Evolutionary conservation across 2,888 invertebrate species (phyloP).

Genomic region (Drosophila subsilvestris): DNA sequence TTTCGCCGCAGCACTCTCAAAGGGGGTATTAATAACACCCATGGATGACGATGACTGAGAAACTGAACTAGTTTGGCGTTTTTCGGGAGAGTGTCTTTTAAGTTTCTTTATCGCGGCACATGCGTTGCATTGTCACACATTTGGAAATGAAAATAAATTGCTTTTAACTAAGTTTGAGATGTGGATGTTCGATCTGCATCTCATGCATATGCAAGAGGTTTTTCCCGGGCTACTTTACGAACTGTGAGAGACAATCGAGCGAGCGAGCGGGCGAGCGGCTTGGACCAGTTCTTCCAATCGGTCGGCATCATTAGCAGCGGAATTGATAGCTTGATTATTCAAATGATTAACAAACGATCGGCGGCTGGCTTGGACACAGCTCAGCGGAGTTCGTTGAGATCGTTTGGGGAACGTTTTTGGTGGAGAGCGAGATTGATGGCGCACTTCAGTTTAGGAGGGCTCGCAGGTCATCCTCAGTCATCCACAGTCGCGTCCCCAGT

Average conservation of each 20-base stretch:
- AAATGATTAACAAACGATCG: conserved; percentile 80
- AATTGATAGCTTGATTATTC: conserved; percentile 84
- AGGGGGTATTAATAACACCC: conserved; percentile 65
- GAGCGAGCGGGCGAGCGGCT: conserved; percentile 56
- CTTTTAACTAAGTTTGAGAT: conserved; percentile 50
- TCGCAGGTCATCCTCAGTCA: conserved; percentile 42
- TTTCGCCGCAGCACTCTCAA: conserved; percentile 72
- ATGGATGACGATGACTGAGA: conserved; percentile 9
- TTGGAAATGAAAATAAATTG: conserved; percentile 74
- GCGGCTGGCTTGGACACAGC: conserved; percentile 23
- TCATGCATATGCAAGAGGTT: conserved; percentile 69
- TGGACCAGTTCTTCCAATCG: conserved; percentile 57
- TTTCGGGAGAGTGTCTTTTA: conserved; percentile 14
- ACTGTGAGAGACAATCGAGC: conserved; percentile 70
- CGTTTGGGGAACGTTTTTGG: conserved; percentile 13
- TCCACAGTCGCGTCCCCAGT: not conserved
- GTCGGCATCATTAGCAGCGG: conserved; percentile 81
- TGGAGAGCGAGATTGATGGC: conserved; percentile 63
- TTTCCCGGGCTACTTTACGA: conserved; percentile 74
- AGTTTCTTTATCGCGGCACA: conserved; percentile 62
- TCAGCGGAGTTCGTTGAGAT: conserved; percentile 22
- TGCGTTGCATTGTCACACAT: conserved; percentile 79
- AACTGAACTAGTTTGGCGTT: not conserved
- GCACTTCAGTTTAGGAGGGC: conserved; percentile 70
- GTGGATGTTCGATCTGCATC: conserved; percentile 32